phyloP scores from a whole-genome alignment of 1,140 invertebrate species.

The Eubasilissa regina region DNA sequence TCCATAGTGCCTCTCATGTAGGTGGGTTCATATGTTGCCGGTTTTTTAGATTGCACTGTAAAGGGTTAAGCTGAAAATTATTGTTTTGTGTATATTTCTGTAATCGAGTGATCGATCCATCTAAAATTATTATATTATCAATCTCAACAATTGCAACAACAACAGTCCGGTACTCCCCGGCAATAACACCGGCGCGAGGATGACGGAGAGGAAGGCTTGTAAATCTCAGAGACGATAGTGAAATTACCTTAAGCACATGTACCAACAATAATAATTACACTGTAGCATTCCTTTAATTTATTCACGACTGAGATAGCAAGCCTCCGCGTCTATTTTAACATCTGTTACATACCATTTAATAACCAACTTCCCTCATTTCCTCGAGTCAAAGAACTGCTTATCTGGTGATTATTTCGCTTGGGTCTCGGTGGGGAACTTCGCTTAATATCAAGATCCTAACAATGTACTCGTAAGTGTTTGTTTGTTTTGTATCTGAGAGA shows the following conservation, averaged over 20 bases:
- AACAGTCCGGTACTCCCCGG: too few relatives aligned
- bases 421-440: background rate
- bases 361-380: background rate
- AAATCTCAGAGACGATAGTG: conserved; percentile 17
- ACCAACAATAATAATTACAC: conserved; percentile 18
- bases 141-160: too few relatives aligned
- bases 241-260: conserved; percentile 5
- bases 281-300: conserved; percentile 21
- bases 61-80: too few relatives aligned
- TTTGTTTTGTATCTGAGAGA: too few relatives aligned
- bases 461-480: background rate
- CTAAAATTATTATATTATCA: too few relatives aligned
- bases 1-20: too few relatives aligned
- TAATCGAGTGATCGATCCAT: too few relatives aligned
- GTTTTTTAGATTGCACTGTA: too few relatives aligned
- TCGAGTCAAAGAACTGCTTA: background rate
- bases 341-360: conserved; percentile 3
- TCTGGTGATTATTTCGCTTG: conserved; percentile 22
- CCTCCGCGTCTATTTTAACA: background rate
- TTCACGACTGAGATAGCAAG: conserved; percentile 15
- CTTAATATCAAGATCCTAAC: conserved; percentile 30
- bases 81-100: too few relatives aligned
- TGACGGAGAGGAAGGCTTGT: background rate
- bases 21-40: too few relatives aligned
- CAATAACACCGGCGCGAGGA: background rate